Evolutionary conservation across 2,797 vertebrate genomes (phyloP), one percentile per base, ranked within the genome.

Genomic region (Peromyscus aztecus): DNA sequence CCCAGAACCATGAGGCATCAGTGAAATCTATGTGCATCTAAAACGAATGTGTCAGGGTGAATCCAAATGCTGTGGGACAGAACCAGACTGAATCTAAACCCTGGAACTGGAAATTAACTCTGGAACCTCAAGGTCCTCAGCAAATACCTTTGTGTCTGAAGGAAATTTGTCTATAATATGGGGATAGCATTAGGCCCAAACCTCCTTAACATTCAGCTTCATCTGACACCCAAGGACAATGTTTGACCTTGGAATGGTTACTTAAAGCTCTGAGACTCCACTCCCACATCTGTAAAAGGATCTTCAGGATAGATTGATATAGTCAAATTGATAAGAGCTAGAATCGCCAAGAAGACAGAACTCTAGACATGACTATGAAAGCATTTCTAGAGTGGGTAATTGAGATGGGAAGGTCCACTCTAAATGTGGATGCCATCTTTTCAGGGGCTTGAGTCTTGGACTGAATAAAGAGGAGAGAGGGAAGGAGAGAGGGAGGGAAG

Each of bases 1-100:
- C 67, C 55, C 37, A 27, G 61, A 6, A 23, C 16, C 7, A 31
- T 0, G 0, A 86, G 31, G 23, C 43, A 1, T 13, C 27, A 1
- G 23, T 37, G 37, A 83, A 86, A 46, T 89, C 13, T 57, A 29
- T 16, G 31, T 13, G 31, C 6, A 21, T 49, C 75, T 27, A 4
- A 46, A 75, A 82, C 5, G 17, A 49, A 13, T 0, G 2, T 2
- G 71, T 83, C 67, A 2, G 10, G 59, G 11, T 3, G 0, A 27
- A 73, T 37, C 67, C 13, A 21, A 46, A 37, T 43, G n/a, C 63
- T 31, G 4, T 0, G 1, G 24, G n/a, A 55, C 27, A 34, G 63
- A 83, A 27, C 19, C 29, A 31, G 24, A 29, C 9, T 2, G 27
- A 75, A 43, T 23, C 29, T 13, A 13, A 17, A 46, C 13, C 27